Base-by-base conservation (phyloP, 2,113 vertebrate species). In the Lonchura striata region DNA sequence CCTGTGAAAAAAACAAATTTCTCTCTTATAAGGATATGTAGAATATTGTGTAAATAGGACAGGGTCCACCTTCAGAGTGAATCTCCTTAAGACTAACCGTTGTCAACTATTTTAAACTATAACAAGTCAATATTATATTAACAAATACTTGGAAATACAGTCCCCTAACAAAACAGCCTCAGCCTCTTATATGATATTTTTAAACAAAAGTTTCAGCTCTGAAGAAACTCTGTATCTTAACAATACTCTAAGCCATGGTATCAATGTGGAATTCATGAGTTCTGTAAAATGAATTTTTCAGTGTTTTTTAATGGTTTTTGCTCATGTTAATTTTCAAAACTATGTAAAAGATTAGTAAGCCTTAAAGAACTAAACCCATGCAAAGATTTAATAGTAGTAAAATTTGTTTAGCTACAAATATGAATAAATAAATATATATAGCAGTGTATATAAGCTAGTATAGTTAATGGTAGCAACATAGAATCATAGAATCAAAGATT, bases 361-460 rank as follows among this genome's bases (percentile, higher is more conserved):
- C 1, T n/a, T 76, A 46, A 76, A 46, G 6, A 57, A 46, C 15
- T 7, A 77, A 22, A 15, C 24, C 5, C 7, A 30, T 0, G 0
- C 6, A 56, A 60, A 37, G 3, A 42, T 65, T 64, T 65, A 84
- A 44, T 14, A 77, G 17, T 6, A 41, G 4, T 20, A 54, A 84
- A 77, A 52, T 5, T 24, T 85, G 5, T 57, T 84, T 44, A 28
- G 10, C 28, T 63, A 25, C 13, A 8, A 53, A 46, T 46, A 44
- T 44, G 19, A 44, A 37, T 24, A 41, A 49, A 53, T 53, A 41
- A 37, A 39, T 18, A 24, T 33, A 44, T 49, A 42, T 25, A 70
- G 20, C 17, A 56, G 8, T 4, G 53, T n/a, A 28, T n/a, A 28
- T 50, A 23, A 86, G 7, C 7, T 85, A 65, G 21, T 14, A 37